Percentiles rank a stretch among this genome's conserved stretches.
phyloP scores from a whole-genome alignment of 1,140 invertebrate genomes.

The Dinoponera quadriceps region DNA sequence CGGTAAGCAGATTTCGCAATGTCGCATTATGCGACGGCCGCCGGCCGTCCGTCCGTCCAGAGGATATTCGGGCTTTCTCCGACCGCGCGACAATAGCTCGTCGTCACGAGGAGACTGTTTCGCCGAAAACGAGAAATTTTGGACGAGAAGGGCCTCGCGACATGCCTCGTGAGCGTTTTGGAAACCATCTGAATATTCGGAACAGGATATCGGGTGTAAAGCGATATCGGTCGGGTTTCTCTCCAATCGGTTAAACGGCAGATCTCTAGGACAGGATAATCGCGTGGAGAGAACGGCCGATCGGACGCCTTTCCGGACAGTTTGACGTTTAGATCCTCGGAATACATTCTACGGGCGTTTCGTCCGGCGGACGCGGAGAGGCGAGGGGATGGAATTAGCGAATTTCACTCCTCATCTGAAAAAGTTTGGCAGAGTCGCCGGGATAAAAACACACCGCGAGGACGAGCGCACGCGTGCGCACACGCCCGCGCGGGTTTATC shows the following conservation, averaged over 20 bases:
- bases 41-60: slow-evolving; percentile 12
- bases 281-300: neutral
- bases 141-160: too few species aligned
- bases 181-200: too few species aligned
- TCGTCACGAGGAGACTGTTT: neutral
- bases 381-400: slow-evolving; percentile 20
- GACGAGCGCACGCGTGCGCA: slow-evolving; percentile 67
- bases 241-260: neutral
- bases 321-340: neutral
- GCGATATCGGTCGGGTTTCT: neutral
- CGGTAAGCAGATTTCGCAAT: slow-evolving; percentile 55
- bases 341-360: neutral
- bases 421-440: slow-evolving; percentile 68
- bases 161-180: too few species aligned
- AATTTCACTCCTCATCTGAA: slow-evolving; percentile 60
- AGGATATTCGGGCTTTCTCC: slow-evolving; percentile 19
- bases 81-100: slow-evolving; percentile 5
- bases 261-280: neutral
- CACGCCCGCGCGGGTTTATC: slow-evolving; percentile 80
- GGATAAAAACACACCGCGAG: slow-evolving; percentile 75
- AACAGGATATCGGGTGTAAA: too few species aligned
- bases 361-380: too few species aligned
- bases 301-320: neutral
- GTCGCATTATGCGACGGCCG: slow-evolving; percentile 43
- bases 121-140: neutral